Base-by-base conservation (phyloP, 2,797 vertebrate species). In the Coilia nasus region DNA sequence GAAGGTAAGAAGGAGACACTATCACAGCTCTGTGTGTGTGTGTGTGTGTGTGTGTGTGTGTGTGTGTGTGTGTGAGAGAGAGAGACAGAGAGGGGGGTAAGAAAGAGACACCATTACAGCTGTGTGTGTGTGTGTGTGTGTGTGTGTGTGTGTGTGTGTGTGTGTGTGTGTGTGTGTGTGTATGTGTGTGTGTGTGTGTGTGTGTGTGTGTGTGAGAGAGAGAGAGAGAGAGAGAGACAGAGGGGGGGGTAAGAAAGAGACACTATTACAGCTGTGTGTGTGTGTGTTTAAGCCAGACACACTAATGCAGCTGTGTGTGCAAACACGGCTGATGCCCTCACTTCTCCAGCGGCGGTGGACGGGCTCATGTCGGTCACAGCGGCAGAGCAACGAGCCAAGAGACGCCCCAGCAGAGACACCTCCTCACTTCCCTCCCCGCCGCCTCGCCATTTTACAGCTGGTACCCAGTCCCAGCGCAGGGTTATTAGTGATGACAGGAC, bases 401-500 rank as follows among this genome's bases (percentile, higher is more conserved):
- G 19, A 60, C 14, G 14, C 9, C 7, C 9, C 50, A 54, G 50
- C 50, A 54, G 50, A 54, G 50, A 54, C 9, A 54, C 25, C 64
- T 35, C 15, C 64, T 71, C 64, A 15, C 28, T 71, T 71, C 64
- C 4, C 11, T 71, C 12, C 15, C 6, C 67, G 1, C 12, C 31
- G 9, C 17, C 67, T 6, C 67, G 14, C 67, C 80, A 81, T 54
- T 23, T 47, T 23, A 23, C 80, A 81, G 50, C 23, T 10, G 19
- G 7, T 17, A 17, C 35, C 35, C 80, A 81, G 80, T 23, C 80
- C 17, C 28, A 67, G 23, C 23, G 6, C 28, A 15, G 67, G 17
- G 31, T 21, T 78, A 78, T 78, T 78, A 78, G 31, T 44, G 35
- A 44, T 78, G 71, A 44, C 71, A 78, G 71, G 31, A 35, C 71